phyloP scores from a whole-genome alignment of 2,797 vertebrate species.

The Heteromormyrus szaboi region DNA sequence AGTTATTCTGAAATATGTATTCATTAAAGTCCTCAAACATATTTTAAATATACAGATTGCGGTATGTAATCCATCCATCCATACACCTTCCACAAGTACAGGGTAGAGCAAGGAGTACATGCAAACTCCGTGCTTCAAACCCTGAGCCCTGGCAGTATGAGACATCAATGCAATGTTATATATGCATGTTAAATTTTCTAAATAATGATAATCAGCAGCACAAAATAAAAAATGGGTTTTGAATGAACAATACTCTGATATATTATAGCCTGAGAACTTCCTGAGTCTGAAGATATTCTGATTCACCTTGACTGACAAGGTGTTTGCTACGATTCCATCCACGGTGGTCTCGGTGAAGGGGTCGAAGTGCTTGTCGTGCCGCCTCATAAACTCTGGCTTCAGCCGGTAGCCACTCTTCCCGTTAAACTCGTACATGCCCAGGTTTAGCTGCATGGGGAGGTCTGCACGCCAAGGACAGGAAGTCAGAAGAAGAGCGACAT shows the following conservation, averaged over 20 bases:
- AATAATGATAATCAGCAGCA: not conserved
- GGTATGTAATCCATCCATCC: not conserved
- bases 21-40: not conserved
- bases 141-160: not conserved
- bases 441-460: slow-evolving; percentile 82
- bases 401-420: slow-evolving; percentile 81
- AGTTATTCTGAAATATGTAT: not conserved
- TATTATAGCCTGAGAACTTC: not conserved
- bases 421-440: slow-evolving; percentile 83
- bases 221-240: not conserved
- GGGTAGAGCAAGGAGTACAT: not conserved
- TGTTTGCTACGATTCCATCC: slow-evolving; percentile 82
- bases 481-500: not conserved
- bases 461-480: slow-evolving; percentile 50
- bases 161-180: not conserved
- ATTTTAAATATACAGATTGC: not conserved
- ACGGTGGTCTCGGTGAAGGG: slow-evolving; percentile 80
- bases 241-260: not conserved
- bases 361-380: slow-evolving; percentile 82
- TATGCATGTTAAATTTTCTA: not conserved
- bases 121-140: not conserved
- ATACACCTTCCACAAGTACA: not conserved
- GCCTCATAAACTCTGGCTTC: slow-evolving; percentile 83
- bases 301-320: slow-evolving; percentile 72
- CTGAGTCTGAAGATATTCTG: not conserved